phyloP scores from a whole-genome alignment of 64 coral and sea anemone species.

The Montipora efflorescens region DNA sequence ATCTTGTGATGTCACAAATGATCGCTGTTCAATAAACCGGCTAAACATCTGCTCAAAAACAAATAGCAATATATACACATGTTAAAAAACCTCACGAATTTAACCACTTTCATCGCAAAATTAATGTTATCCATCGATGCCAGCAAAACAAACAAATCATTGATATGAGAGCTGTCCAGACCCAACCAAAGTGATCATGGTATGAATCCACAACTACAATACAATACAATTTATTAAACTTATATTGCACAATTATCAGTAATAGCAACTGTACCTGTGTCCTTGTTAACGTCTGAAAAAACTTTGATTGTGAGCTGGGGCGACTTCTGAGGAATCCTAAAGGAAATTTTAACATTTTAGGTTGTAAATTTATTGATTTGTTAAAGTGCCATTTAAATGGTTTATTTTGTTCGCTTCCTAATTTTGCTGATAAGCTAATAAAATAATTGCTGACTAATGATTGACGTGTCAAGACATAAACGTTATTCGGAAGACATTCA shows the following conservation, averaged over 20 bases:
- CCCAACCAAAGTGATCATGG: no score
- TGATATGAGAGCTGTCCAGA: no score
- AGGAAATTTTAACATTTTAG: not conserved
- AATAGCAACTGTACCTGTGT: constrained; percentile 70
- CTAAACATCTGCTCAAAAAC: constrained; percentile 89
- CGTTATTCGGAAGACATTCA: no score
- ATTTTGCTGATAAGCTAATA: no score
- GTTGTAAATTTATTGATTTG: no score
- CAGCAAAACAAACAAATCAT: no score
- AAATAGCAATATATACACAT: constrained; percentile 5
- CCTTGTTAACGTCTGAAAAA: constrained; percentile 76
- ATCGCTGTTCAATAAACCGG: constrained; percentile 96
- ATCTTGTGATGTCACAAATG: constrained; percentile 93
- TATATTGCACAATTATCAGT: no score
- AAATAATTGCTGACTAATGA: no score
- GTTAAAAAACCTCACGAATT: not conserved
- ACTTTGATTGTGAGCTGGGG: constrained; percentile 86
- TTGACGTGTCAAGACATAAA: no score
- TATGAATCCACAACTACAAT: not conserved
- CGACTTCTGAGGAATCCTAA: constrained; percentile 94
- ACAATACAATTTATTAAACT: not conserved
- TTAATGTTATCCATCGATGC: no score
- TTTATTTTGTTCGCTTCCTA: no score
- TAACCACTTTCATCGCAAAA: not conserved
- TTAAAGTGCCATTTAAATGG: no score